Conservation (phyloP, 2,797 vertebrate genomes). For the Accipiter fasciatus region DNA sequence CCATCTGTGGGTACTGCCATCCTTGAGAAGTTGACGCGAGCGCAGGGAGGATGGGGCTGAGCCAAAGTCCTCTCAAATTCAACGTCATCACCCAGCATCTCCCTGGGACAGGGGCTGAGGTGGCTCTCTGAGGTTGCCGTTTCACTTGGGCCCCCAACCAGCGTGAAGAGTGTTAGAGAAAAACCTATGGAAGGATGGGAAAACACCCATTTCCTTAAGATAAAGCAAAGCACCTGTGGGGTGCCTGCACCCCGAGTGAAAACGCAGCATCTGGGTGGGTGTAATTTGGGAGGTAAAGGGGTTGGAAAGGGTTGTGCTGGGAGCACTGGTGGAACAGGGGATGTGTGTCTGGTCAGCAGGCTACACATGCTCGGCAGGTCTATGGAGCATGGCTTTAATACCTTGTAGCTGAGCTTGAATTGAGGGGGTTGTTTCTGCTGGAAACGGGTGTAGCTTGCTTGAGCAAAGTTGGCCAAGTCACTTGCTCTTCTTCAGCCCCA, state of each 20-base stretch:
- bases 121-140: background rate
- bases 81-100: background rate
- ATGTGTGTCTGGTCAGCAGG: fast-evolving
- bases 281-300: background rate
- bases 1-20: background rate
- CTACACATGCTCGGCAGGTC: background rate
- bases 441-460: background rate
- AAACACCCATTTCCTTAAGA: background rate
- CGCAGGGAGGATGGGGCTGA: background rate
- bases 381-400: background rate
- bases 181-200: background rate
- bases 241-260: fast-evolving
- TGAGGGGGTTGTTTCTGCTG: background rate
- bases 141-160: too few species aligned
- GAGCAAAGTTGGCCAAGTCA: background rate
- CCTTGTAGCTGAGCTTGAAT: background rate
- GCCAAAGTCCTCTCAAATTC: background rate
- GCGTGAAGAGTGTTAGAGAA: background rate
- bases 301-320: background rate
- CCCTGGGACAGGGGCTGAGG: background rate
- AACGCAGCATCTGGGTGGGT: fast-evolving
- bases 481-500: background rate
- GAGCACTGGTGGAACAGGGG: fast-evolving
- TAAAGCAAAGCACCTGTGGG: fast-evolving
- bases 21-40: background rate